Conservation (phyloP, 2,888 invertebrate genomes). For the Phaonia tiefii region DNA sequence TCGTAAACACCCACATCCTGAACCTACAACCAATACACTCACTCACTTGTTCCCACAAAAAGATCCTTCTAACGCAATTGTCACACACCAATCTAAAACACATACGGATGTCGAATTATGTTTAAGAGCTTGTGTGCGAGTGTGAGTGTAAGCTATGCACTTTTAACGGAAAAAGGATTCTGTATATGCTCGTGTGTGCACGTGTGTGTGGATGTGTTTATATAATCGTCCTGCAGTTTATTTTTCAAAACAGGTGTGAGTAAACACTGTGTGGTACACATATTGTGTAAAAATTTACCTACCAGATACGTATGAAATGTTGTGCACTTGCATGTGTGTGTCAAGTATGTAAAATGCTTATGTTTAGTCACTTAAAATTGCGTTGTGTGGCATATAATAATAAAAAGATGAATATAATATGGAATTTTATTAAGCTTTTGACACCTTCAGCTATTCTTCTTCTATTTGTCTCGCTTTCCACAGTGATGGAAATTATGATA, state of each 20-base stretch:
- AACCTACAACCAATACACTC: not conserved
- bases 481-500: conserved; percentile 26
- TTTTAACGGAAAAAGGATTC: conserved; percentile 61
- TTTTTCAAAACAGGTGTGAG: conserved; percentile 40
- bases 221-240: conserved; percentile 45
- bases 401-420: conserved; percentile 43
- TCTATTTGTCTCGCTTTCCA: not conserved
- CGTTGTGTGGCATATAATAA: conserved; percentile 26
- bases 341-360: conserved; percentile 41
- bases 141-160: conserved; percentile 18
- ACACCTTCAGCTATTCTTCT: conserved; percentile 65
- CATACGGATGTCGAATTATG: not conserved
- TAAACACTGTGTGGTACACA: not conserved
- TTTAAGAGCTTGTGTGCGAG: not conserved
- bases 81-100: conserved; percentile 24
- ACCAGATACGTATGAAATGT: not conserved
- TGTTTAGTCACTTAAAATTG: conserved; percentile 61
- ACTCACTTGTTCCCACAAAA: conserved; percentile 8
- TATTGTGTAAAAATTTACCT: not conserved
- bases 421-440: conserved; percentile 64
- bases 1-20: not conserved
- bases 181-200: conserved; percentile 48
- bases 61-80: conserved; percentile 32
- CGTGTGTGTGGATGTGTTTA: conserved; percentile 38
- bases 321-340: not conserved